These are phyloP conservation scores for Cryptosula pallasiana DNA, from an alignment of 2,888 invertebrate genomes.

Conservation along the genomic window DNA sequence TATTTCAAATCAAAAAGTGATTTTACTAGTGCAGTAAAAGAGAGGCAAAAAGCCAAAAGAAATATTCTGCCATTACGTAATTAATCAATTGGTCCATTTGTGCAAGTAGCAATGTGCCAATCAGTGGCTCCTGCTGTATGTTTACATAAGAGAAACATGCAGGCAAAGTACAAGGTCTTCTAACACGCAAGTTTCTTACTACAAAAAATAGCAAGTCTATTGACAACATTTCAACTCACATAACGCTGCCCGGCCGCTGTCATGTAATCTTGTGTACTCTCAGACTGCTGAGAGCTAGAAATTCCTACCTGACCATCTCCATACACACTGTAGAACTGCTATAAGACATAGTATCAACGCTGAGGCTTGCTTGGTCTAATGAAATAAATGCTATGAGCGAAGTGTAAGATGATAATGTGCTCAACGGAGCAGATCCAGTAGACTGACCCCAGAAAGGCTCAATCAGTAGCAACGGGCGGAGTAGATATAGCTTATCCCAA, in stretches of 20 bases:
- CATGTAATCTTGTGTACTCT: background rate
- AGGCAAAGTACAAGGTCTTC: background rate
- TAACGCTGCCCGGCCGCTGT: background rate
- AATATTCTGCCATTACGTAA: background rate
- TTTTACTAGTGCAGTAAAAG: background rate
- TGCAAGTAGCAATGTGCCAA: background rate
- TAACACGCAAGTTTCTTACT: background rate
- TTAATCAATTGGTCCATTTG: background rate
- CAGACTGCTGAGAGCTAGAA: too few relatives aligned
- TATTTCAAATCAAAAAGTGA: background rate
- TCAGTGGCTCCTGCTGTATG: background rate
- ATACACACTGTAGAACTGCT: too few relatives aligned
- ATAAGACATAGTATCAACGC: too few relatives aligned
- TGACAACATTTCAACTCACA: background rate
- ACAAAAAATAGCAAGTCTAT: background rate
- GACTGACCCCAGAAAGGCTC: too few relatives aligned
- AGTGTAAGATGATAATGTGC: too few relatives aligned
- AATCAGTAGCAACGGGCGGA: too few relatives aligned
- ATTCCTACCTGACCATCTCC: too few relatives aligned
- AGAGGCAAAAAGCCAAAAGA: background rate
- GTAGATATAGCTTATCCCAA: too few relatives aligned
- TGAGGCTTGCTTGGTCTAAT: too few relatives aligned
- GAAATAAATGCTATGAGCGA: too few relatives aligned
- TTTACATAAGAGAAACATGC: background rate
- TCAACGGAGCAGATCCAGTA: conserved; percentile 16